Base-by-base conservation (phyloP, 2,797 vertebrate genomes). In the Crocodylus rhombifer region DNA sequence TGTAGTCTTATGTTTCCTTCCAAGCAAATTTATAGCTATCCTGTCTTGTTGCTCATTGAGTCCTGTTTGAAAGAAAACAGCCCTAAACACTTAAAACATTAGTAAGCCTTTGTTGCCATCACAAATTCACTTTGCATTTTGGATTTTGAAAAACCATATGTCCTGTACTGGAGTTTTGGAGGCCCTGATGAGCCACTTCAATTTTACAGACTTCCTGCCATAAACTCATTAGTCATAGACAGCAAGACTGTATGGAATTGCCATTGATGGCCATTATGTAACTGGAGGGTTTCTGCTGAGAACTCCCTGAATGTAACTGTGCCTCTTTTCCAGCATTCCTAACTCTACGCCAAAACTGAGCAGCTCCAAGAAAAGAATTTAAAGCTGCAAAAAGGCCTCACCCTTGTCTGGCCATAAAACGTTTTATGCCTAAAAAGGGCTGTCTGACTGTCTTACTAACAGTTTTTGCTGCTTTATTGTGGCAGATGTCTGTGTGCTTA, bases 71-170 rank as follows among this genome's bases (percentile, higher is more conserved):
- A 96, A 96, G 81, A 95, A 91, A 96, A 74, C 95, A 96, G 95
- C 10, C 67, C 78, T 91, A 90, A 92, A 80, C 94, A 93, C 94
- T 96, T 96, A 94, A 95, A 95, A 91, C 91, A 87, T 95, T 95
- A 96, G 95, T 95, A 96, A 97, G 95, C 95, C 95, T 95, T 95
- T 95, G 91, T 86, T 94, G 94, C 82, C 78, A 86, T 92, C 89
- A 87, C 92, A 94, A 96, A 96, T 95, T 95, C 82, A 93, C 94
- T 97, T 95, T 95, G 90, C 76, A 91, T 78, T 65, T n/a, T 91
- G 57, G 78, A 89, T 67, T 95, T 95, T 79, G 63, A 91, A 91
- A 88, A 77, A 86, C 79, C 11, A 5, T 73, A 84, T 88, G 84
- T 82, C 84, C 60, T 42, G 75, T 64, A 51, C 14, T 73, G 36